Percentiles rank a stretch among this genome's conserved stretches.
Evolutionary conservation across 2,888 invertebrate genomes (phyloP).

Genomic region (Salticus scenicus): DNA sequence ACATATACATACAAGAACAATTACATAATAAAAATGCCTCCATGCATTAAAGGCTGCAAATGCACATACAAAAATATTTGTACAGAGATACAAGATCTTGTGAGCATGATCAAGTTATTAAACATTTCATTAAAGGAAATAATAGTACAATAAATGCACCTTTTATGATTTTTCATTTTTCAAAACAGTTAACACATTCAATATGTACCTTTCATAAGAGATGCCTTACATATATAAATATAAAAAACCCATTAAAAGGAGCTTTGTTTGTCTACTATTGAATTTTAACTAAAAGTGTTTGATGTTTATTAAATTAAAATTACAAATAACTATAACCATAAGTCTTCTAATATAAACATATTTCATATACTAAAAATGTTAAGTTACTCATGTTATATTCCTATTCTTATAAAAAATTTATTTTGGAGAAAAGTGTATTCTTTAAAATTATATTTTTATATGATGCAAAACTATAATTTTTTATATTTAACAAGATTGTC

Average conservation of each 20-base stretch:
- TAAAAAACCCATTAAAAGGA: too few species aligned
- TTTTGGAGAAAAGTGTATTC: too few species aligned
- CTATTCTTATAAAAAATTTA: too few species aligned
- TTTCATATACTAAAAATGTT: too few species aligned
- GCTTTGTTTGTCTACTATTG: too few species aligned
- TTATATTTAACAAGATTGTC: conserved; percentile 17
- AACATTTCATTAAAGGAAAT: conserved; percentile 66
- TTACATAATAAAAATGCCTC: conserved; percentile 67
- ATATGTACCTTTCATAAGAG: conserved; percentile 28
- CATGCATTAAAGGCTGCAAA: conserved; percentile 68
- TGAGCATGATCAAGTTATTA: conserved; percentile 66
- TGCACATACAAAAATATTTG: conserved; percentile 70
- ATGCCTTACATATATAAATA: too few species aligned
- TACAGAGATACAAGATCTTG: conserved; percentile 70
- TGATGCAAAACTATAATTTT: neutral
- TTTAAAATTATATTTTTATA: too few species aligned
- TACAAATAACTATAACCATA: too few species aligned
- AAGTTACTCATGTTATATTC: too few species aligned
- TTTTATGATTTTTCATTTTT: conserved; percentile 58
- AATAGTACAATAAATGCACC: conserved; percentile 69
- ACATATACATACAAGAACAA: conserved; percentile 51
- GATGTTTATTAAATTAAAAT: too few species aligned
- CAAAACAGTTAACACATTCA: conserved; percentile 43
- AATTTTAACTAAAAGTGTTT: too few species aligned
- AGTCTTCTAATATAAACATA: too few species aligned